Conservation (phyloP, 2,113 vertebrate genomes). For the Oryzias woworae region DNA sequence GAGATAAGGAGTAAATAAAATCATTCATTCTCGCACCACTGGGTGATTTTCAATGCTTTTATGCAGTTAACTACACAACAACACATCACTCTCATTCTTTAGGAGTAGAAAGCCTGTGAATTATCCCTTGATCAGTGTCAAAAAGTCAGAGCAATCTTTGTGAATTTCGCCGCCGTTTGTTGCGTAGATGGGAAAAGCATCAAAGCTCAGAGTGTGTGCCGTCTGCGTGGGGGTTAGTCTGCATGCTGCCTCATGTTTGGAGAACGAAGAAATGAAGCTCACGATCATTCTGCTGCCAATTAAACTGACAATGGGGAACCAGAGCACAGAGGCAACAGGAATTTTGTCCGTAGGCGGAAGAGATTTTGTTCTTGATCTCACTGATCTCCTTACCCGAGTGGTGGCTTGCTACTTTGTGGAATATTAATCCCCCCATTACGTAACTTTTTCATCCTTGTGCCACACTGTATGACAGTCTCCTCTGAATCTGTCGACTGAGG, state of each 20-base stretch:
- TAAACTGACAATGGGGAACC: slow-evolving; percentile 56
- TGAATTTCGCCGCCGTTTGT: slow-evolving; percentile 23
- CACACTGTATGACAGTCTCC: slow-evolving; percentile 40
- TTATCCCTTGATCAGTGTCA: slow-evolving; percentile 37
- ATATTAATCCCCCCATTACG: slow-evolving; percentile 74
- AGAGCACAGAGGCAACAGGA: slow-evolving; percentile 56
- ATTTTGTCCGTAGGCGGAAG: slow-evolving; percentile 66
- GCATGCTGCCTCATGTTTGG: slow-evolving; percentile 52
- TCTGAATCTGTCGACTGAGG: slow-evolving; percentile 42
- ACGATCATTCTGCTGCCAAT: slow-evolving; percentile 59
- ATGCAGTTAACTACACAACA: background rate
- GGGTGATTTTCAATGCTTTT: slow-evolving; percentile 16
- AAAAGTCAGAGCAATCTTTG: slow-evolving; percentile 39
- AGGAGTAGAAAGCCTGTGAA: slow-evolving; percentile 16
- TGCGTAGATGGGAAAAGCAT: slow-evolving; percentile 52
- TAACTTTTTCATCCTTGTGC: slow-evolving; percentile 59
- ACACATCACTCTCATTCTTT: slow-evolving; percentile 22
- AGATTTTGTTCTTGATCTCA: slow-evolving; percentile 66
- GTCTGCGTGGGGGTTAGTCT: slow-evolving; percentile 20
- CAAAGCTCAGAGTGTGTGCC: slow-evolving; percentile 39
- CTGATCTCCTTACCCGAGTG: slow-evolving; percentile 66
- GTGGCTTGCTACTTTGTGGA: slow-evolving; percentile 60
- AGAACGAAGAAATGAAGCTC: slow-evolving; percentile 62
- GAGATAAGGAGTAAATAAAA: slow-evolving; percentile 22
- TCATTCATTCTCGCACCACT: slow-evolving; percentile 3